Conservation (phyloP, 1,140 invertebrate species). For the Thalassaphorura encarpata region DNA sequence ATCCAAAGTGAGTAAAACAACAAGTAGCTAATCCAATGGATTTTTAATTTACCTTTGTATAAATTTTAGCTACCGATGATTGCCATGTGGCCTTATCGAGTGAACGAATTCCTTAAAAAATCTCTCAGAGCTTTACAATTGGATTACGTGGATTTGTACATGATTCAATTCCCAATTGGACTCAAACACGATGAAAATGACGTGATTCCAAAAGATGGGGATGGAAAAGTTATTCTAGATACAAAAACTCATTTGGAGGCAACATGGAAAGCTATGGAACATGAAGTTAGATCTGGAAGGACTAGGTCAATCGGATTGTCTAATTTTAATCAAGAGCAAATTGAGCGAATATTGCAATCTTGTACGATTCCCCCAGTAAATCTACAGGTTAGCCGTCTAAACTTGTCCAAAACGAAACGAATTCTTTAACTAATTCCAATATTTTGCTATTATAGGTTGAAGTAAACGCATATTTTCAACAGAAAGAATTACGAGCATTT, state of each 20-base stretch:
- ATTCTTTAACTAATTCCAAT: neutral
- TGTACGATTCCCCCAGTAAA: constrained; percentile 56
- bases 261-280: constrained; percentile 54
- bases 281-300: constrained; percentile 37
- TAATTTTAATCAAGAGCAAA: constrained; percentile 48
- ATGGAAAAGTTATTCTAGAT: constrained; percentile 48
- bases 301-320: constrained; percentile 52
- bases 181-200: constrained; percentile 31
- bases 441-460: constrained; percentile 23
- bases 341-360: constrained; percentile 43
- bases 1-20: constrained; percentile 34
- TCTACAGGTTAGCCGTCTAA: constrained; percentile 3
- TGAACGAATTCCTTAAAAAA: constrained; percentile 58
- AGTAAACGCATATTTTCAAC: constrained; percentile 42
- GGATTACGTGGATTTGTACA: constrained; percentile 68
- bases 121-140: constrained; percentile 61
- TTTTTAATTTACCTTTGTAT: no score
- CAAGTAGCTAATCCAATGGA: no score
- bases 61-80: constrained; percentile 34
- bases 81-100: constrained; percentile 47
- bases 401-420: neutral
- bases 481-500: constrained; percentile 37
- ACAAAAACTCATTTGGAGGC: constrained; percentile 54
- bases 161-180: constrained; percentile 39
- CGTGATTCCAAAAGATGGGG: constrained; percentile 16